Base-by-base conservation (phyloP, 2,113 vertebrate genomes). In the Nycticryphes semicollaris region DNA sequence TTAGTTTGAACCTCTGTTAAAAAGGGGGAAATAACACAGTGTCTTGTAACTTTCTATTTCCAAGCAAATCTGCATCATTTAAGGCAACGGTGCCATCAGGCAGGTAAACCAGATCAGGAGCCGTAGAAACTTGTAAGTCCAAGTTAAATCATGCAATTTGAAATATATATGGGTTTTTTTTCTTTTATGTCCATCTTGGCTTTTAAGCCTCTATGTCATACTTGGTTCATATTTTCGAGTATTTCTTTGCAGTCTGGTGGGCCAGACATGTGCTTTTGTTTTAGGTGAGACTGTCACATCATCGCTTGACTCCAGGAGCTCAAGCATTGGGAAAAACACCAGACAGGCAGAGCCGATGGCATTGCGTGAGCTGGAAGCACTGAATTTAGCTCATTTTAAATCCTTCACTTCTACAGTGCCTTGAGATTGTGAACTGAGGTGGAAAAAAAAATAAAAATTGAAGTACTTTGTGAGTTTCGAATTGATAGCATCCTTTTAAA, bases 401-500 rank as follows among this genome's bases (percentile, higher is more conserved):
- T 62, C 96, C 72, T 89, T 87, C 60, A 5, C 68, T 87, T 95
- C 51, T 37, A 9, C 83, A 72, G 83, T 3, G 10, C 70, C 77
- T 93, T 76, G 68, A 90, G 88, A 48, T 93, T 86, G 92, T 93
- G 93, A 93, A 75, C 64, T 3, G 6, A 70, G 72, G 72, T 77
- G 92, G 43, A 81, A 88, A 86, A 86, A 70, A 69, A 45, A 64
- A 21, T 15, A 24, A 41, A 35, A 79, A 31, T 14, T n/a, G 68
- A 84, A 90, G 73, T 8, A 11, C 88, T 88, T 64, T 60, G 77
- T 56, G 90, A 89, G 92, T 64, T 87, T 83, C 81, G 73, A 87
- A 96, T 39, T 84, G 92, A 95, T 92, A 35, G 9, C 89, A 39
- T 92, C 95, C 90, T 93, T 93, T 93, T 39, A 75, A 84, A 89